Conservation (phyloP, 2,888 invertebrate genomes). For the Heteromyza rotundicornis region DNA sequence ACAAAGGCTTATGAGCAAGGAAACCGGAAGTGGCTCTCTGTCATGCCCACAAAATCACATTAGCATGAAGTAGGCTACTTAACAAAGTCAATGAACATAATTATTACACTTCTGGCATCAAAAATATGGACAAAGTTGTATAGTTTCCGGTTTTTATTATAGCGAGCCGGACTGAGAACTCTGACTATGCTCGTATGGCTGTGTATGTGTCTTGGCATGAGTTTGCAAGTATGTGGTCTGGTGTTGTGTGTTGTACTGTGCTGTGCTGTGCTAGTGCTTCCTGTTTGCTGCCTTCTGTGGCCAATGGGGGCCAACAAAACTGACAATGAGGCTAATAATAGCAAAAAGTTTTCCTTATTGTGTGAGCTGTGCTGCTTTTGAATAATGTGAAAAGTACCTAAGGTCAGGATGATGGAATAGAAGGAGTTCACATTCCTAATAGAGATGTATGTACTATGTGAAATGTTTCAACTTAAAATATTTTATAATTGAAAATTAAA, state of each 20-base stretch:
- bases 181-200: not conserved
- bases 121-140: slow-evolving; percentile 4
- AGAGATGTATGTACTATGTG: too few relatives aligned
- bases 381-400: too few relatives aligned
- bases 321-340: slow-evolving; percentile 50
- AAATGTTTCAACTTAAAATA: too few relatives aligned
- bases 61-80: slow-evolving; percentile 51
- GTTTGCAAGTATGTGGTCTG: not conserved
- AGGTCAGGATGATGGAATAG: too few relatives aligned
- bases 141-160: too few relatives aligned
- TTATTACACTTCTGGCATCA: slow-evolving; percentile 26
- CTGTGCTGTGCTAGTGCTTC: not conserved
- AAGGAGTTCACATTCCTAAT: too few relatives aligned
- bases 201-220: not conserved
- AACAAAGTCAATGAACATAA: slow-evolving; percentile 54
- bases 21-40: not conserved
- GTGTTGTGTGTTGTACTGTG: not conserved
- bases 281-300: slow-evolving; percentile 20
- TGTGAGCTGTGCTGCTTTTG: not conserved
- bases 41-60: slow-evolving; percentile 29
- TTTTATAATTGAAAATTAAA: too few relatives aligned
- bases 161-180: not conserved
- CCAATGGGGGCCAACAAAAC: slow-evolving; percentile 47
- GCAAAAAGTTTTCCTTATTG: slow-evolving; percentile 48
- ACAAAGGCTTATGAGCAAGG: not conserved